Conservation (phyloP, 2,113 vertebrate genomes). For the Myiopsitta monachus region DNA sequence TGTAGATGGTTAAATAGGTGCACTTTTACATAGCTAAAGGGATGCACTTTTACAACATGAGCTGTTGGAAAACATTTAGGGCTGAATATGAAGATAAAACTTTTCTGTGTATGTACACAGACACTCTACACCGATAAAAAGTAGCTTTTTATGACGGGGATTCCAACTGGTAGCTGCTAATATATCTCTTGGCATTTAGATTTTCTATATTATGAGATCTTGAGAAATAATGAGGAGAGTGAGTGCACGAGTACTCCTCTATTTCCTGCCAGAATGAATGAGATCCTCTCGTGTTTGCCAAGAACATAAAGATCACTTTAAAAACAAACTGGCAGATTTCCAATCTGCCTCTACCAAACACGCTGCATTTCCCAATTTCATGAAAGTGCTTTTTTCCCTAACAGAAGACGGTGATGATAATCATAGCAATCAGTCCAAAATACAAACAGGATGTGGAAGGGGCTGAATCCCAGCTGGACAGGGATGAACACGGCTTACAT, state of each 20-base stretch:
- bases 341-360: slow-evolving; percentile 64
- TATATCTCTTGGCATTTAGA: slow-evolving; percentile 47
- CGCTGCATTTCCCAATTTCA: slow-evolving; percentile 53
- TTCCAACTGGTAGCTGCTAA: slow-evolving; percentile 50
- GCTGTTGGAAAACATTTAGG: slow-evolving; percentile 38
- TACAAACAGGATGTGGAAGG: slow-evolving; percentile 94
- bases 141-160: slow-evolving; percentile 13
- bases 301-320: slow-evolving; percentile 55
- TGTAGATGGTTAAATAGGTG: neutral
- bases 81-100: slow-evolving; percentile 32
- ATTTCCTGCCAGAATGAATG: slow-evolving; percentile 53
- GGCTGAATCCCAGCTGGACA: slow-evolving; percentile 78
- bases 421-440: slow-evolving; percentile 95
- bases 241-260: neutral
- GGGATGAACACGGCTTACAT: slow-evolving; percentile 91
- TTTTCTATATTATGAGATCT: slow-evolving; percentile 32
- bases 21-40: neutral
- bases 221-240: slow-evolving; percentile 32
- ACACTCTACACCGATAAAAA: neutral
- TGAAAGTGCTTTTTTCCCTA: slow-evolving; percentile 71
- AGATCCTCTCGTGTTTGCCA: slow-evolving; percentile 44
- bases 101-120: slow-evolving; percentile 25
- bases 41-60: neutral
- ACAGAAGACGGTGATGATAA: slow-evolving; percentile 95
- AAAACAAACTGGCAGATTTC: slow-evolving; percentile 70